Conservation (phyloP, 2,888 invertebrate genomes). For the Clepsis dumicolana region DNA sequence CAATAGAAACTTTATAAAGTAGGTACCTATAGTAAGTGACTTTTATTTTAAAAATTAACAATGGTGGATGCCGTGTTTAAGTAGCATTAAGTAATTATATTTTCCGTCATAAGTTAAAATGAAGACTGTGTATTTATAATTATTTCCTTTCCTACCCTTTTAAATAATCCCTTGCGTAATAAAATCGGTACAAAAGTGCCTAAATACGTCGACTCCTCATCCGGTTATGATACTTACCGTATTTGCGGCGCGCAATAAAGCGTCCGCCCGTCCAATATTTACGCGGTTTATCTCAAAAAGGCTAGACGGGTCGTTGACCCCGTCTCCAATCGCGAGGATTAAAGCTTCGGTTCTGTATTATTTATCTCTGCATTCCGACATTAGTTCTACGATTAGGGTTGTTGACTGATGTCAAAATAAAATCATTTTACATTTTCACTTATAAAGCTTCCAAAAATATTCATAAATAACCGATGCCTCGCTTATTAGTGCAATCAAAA, state of each 20-base stretch:
- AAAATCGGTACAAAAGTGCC: not conserved
- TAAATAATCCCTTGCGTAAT: constrained; percentile 6
- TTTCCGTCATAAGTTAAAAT: too few species aligned
- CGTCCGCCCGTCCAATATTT: constrained; percentile 8
- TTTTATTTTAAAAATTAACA: too few species aligned
- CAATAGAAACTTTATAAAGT: too few species aligned
- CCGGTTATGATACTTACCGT: not conserved
- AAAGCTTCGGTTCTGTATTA: not conserved
- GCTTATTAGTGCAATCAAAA: too few species aligned
- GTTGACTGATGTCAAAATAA: too few species aligned
- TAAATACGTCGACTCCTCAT: not conserved
- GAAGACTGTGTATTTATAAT: too few species aligned
- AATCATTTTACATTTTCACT: too few species aligned
- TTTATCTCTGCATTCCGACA: not conserved
- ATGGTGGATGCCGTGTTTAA: too few species aligned
- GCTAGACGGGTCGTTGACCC: constrained; percentile 11
- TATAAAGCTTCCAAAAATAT: too few species aligned
- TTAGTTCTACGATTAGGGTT: not conserved
- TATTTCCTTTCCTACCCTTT: not conserved
- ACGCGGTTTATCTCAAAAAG: constrained; percentile 10
- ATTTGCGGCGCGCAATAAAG: not conserved
- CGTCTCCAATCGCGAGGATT: constrained; percentile 2
- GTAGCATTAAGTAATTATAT: too few species aligned
- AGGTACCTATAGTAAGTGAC: too few species aligned
- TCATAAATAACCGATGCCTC: too few species aligned